Base-by-base conservation (phyloP, 2,888 invertebrate species). In the Deroplatys truncata region DNA sequence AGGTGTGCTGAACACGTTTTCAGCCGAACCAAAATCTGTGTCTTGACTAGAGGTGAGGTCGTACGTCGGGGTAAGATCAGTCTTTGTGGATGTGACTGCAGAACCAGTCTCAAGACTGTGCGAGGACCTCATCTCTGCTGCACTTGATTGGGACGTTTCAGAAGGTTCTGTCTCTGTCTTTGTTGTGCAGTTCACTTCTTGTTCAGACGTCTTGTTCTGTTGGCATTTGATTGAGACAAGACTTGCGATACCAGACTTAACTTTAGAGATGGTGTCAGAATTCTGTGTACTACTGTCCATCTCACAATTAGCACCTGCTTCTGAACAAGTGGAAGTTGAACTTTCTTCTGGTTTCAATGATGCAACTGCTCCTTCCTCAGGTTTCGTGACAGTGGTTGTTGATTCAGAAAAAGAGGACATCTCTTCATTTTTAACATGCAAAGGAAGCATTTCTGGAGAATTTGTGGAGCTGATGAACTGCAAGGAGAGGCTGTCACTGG, bases 151-250 rank as follows among this genome's bases (percentile, higher is more conserved):
- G 28, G 49, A 28, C 15, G 13, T 85, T 28, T 49, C 85, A 28
- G 25, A 5, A n/a, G 0, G 15, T n/a, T 35, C 31, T 56, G 16
- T 28, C 8, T n/a, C n/a, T 2, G 28, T 28, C 10, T 20, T 49
- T 56, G 15, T 72, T 86, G 28, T 16, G 25, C 13, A 8, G 7
- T 5, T 72, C 82, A 5, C 29, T 20, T 28, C 72, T 29, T 25
- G 4, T 16, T 28, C 31, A 3, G 8, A 29, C 25, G n/a, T 35
- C 8, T 84, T 89, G 25, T 29, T 89, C 25, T 89, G 84, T 20
- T 89, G 89, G 15, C 89, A 89, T 29, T 88, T 82, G 35, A 89
- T 89, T n/a, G 89, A 88, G 16, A 89, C 82, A 29, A 89, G 28
- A 43, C 84, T 87, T 35, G 35, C 82, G n/a, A 88, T 86, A 31